Evolutionary conservation across 2,797 vertebrate genomes (phyloP).

Genomic region (Remorina albescens): DNA sequence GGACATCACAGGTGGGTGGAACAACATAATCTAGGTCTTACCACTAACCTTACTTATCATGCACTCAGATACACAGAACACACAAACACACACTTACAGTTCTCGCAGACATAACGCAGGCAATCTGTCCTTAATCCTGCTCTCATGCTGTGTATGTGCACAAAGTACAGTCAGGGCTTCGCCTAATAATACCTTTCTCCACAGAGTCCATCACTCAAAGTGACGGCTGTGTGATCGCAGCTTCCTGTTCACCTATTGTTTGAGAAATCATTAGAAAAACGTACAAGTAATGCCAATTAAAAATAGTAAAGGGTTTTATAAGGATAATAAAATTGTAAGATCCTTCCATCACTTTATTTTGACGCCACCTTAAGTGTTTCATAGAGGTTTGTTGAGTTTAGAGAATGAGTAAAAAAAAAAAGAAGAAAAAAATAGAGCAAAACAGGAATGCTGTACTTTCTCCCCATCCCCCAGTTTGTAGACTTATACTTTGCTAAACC

Average conservation of each 20-base stretch:
- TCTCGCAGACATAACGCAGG: slow-evolving; percentile 35
- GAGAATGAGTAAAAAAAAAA: slow-evolving; percentile 26
- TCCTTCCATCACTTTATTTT: slow-evolving; percentile 1
- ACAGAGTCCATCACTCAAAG: slow-evolving; percentile 28
- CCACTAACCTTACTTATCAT: slow-evolving; percentile 34
- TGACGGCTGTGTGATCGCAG: slow-evolving; percentile 12
- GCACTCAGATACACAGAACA: slow-evolving; percentile 3
- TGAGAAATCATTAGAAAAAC: slow-evolving; percentile 12
- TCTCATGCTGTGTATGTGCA: slow-evolving; percentile 10
- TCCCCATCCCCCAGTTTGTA: slow-evolving; percentile 65
- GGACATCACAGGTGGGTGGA: slow-evolving; percentile 24
- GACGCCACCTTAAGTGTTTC: slow-evolving; percentile 3
- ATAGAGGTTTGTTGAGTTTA: slow-evolving; percentile 9
- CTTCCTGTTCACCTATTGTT: not conserved
- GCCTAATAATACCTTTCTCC: slow-evolving; percentile 45
- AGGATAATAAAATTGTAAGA: not conserved
- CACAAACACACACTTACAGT: slow-evolving; percentile 12
- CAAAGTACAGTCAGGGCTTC: slow-evolving; percentile 33
- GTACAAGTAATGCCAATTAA: not conserved
- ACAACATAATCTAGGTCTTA: slow-evolving; percentile 18
- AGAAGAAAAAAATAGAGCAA: slow-evolving; percentile 20
- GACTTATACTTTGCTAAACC: slow-evolving; percentile 69
- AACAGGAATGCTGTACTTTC: slow-evolving; percentile 66
- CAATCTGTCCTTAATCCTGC: slow-evolving; percentile 49
- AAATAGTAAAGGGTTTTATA: not conserved